Base-by-base conservation (phyloP, 2,888 invertebrate genomes). In the Morpho helenor region DNA sequence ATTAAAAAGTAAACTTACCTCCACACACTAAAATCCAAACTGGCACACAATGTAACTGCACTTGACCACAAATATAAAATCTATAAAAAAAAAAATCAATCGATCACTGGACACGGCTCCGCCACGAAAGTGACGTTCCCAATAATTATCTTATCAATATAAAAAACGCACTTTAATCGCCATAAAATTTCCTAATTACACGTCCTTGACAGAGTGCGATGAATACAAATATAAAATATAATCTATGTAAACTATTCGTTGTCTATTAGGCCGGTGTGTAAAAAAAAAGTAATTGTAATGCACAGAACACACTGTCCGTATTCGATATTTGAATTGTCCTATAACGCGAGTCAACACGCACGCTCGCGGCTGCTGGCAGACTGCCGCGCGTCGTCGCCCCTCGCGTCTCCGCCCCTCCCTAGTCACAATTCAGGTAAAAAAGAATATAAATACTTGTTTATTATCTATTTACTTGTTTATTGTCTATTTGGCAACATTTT, bases 311-410 rank as follows among this genome's bases (percentile, higher is more conserved):
- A 59, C 64, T 54, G 56, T 58, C 51, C 55, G 59, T 58, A 50
- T 56, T 57, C 56, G 57, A 60, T 59, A 54, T 66, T 66, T 48
- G 55, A 60, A 67, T 66, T 61, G 66, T 68, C 66, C 64, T 66
- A 66, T 54, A 62, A 67, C 68, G 68, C 65, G 61, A 58, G 52
- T 58, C 69, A 68, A 68, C 67, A 72, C 77, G 71, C 84, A 68
- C 76, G 70, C 69, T 71, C 79, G 77, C 71, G 78, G 80, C 75
- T 71, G 68, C 61, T 61, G 68, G 73, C 72, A 75, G 83, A 88
- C 88, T 88, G 87, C 78, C 87, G 87, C 80, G 75, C 73, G 68
- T 56, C 57, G 60, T 70, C 68, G 75, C 83, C 83, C 86, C 84
- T 67, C 81, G 69, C 74, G 63, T 66, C 80, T 58, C 76, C 62